Conservation (phyloP, 2,113 vertebrate genomes). For the Protobothrops mucrosquamatus region DNA sequence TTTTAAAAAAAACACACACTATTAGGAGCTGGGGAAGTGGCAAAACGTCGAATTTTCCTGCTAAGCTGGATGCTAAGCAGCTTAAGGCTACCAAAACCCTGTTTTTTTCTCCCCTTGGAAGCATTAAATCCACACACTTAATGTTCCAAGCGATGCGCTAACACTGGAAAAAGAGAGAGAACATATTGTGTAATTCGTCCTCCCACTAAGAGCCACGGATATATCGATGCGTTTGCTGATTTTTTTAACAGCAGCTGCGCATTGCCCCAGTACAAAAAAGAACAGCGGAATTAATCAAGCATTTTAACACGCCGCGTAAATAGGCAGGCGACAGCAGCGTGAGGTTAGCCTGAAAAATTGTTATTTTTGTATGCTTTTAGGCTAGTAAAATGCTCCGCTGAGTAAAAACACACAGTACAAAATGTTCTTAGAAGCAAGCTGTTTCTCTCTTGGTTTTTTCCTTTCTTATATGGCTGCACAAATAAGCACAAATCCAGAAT, state of each 20-base stretch:
- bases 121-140: not conserved
- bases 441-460: not conserved
- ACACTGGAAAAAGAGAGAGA: not conserved
- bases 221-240: not conserved
- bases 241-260: not conserved
- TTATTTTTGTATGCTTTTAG: not conserved
- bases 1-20: not conserved
- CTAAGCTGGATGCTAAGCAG: not conserved
- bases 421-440: not conserved
- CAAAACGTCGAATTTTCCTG: not conserved
- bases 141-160: not conserved
- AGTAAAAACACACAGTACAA: not conserved
- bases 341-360: not conserved
- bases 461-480: not conserved
- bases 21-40: fast-evolving
- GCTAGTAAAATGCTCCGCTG: not conserved
- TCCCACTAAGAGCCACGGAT: not conserved
- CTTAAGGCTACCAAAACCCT: not conserved
- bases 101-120: not conserved
- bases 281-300: not conserved
- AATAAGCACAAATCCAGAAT: not conserved
- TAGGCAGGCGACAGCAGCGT: not conserved
- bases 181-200: not conserved
- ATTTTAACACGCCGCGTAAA: not conserved
- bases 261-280: not conserved